Conservation (phyloP, 2,797 vertebrate species). For the Rhinophrynus dorsalis region DNA sequence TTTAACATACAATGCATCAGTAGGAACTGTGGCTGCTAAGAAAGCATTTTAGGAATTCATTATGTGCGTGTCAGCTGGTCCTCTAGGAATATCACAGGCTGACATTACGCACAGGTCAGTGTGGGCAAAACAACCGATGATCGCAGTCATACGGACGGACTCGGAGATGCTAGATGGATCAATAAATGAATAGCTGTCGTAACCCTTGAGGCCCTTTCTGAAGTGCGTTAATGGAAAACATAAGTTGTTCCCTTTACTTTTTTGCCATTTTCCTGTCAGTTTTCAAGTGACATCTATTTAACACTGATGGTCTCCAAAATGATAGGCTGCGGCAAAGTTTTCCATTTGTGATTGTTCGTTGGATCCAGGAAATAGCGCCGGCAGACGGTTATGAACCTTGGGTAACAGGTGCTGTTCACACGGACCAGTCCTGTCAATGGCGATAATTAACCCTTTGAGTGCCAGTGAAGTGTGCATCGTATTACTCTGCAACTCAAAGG, state of each 20-base stretch:
- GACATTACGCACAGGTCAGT: constrained; percentile 10
- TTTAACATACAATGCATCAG: background rate
- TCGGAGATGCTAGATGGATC: constrained; percentile 7
- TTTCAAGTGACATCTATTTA: constrained; percentile 26
- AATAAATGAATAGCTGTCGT: constrained; percentile 34
- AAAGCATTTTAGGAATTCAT: constrained; percentile 3
- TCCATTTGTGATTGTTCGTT: too few relatives aligned
- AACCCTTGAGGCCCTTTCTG: constrained; percentile 38
- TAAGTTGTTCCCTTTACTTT: background rate
- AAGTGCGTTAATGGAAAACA: constrained; percentile 24
- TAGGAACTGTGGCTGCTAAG: background rate
- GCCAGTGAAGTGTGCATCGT: too few relatives aligned
- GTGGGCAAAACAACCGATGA: background rate
- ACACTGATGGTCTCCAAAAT: constrained; percentile 46
- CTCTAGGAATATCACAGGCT: background rate
- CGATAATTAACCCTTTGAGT: too few relatives aligned
- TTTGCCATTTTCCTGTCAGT: constrained; percentile 27
- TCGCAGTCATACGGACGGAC: constrained; percentile 11
- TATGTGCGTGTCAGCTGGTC: background rate
- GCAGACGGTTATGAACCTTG: too few relatives aligned
- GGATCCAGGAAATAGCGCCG: too few relatives aligned
- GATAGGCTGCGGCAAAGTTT: constrained; percentile 14
- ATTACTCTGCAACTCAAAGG: too few relatives aligned
- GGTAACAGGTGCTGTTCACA: too few relatives aligned
- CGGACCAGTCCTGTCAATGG: too few relatives aligned